Evolutionary conservation across 53 echinoderm and acorn worm genomes (phyloP).

Genomic region (Patiria pectinifera): DNA sequence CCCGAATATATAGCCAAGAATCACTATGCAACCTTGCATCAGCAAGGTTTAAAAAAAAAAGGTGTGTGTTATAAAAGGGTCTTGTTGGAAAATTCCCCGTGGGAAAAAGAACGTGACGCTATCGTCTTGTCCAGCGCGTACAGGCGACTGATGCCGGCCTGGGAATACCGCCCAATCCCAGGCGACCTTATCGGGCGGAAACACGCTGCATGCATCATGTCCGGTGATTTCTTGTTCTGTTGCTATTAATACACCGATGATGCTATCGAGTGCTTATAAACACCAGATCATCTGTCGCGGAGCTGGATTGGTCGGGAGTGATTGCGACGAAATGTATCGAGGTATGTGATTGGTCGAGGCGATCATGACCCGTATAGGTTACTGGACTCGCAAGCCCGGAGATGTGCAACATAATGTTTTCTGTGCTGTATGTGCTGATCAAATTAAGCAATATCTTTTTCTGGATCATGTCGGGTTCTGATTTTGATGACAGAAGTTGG

Average conservation of each 20-base stretch:
- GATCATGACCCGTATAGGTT: too few relatives aligned
- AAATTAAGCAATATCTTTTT: too few relatives aligned
- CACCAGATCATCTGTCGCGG: constrained; percentile 12
- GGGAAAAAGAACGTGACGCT: constrained; percentile 11
- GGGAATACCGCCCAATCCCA: constrained; percentile 48
- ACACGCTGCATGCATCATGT: constrained; percentile 50
- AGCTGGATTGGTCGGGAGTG: constrained; percentile 33
- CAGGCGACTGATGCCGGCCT: constrained; percentile 46
- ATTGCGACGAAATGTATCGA: background rate
- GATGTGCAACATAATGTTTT: too few relatives aligned
- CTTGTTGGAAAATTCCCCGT: constrained; percentile 42
- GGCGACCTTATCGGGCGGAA: constrained; percentile 59
- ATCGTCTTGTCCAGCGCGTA: constrained; percentile 35
- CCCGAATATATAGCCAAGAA: background rate
- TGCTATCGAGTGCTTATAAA: constrained; percentile 7
- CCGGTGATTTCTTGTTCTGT: constrained; percentile 53
- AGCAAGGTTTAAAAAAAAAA: background rate
- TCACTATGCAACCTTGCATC: background rate
- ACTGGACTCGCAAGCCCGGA: too few relatives aligned
- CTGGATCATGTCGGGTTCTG: too few relatives aligned
- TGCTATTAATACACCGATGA: constrained; percentile 58
- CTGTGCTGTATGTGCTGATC: too few relatives aligned
- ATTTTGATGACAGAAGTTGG: too few relatives aligned
- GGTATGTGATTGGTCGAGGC: too few relatives aligned
- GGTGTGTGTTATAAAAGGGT: background rate